These are phyloP conservation scores for Ianthella basta DNA, from an alignment of 37 sponge, comb jelly and placozoan genomes.

Conservation along the genomic window DNA sequence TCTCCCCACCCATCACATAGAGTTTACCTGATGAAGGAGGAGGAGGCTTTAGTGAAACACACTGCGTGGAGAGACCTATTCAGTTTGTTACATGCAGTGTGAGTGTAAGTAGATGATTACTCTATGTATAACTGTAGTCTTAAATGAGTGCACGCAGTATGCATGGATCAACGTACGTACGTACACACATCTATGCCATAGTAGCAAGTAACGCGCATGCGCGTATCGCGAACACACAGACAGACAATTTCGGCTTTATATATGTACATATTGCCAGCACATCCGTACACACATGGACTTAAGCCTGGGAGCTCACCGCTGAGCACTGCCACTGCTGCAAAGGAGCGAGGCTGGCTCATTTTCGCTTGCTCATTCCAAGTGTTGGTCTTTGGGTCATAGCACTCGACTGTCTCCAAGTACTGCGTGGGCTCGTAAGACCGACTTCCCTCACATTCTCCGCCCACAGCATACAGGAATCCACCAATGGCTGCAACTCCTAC, in stretches of 20 bases:
- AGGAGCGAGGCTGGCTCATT: conserved; percentile 77
- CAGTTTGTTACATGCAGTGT: neutral
- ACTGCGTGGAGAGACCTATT: neutral
- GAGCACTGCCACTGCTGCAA: conserved; percentile 77
- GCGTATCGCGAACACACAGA: neutral
- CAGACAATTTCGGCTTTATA: neutral
- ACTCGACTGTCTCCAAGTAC: conserved; percentile 80
- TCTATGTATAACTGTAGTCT: neutral
- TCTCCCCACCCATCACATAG: conserved; percentile 86
- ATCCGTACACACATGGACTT: too few species aligned
- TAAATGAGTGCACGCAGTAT: neutral
- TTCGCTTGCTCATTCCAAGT: conserved; percentile 59
- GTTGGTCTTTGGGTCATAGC: conserved; percentile 81
- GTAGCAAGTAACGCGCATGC: neutral
- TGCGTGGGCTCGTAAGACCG: conserved; percentile 79
- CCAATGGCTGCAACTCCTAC: conserved; percentile 75
- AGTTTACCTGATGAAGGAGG: conserved; percentile 51
- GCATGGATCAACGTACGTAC: neutral
- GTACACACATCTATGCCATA: neutral
- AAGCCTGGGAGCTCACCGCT: conserved; percentile 45
- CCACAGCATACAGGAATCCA: conserved; percentile 87
- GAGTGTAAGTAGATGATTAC: neutral
- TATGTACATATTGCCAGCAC: too few species aligned
- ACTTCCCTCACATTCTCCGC: conserved; percentile 86
- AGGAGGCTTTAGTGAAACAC: neutral